These are phyloP conservation scores for Scaptomyza reducta DNA, from an alignment of 2,888 invertebrate species.

Conservation along the genomic window DNA sequence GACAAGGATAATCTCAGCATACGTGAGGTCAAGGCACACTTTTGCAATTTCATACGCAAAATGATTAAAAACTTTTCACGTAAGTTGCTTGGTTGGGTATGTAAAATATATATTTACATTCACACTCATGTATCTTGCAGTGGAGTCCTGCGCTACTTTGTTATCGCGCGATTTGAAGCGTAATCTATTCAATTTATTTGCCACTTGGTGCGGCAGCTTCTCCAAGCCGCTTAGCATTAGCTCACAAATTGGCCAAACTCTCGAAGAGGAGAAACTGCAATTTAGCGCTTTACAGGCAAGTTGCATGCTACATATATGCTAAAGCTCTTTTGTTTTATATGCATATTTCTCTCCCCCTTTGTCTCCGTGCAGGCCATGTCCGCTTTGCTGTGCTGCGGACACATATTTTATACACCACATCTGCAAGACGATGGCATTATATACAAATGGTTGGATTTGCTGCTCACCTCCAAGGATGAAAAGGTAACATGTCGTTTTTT, in stretches of 20 bases:
- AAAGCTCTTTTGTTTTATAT: not conserved
- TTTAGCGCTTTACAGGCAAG: slow-evolving; percentile 86
- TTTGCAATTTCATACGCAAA: slow-evolving; percentile 96
- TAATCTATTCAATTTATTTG: slow-evolving; percentile 95
- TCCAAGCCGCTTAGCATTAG: slow-evolving; percentile 88
- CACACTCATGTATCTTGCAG: slow-evolving; percentile 84
- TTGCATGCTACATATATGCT: slow-evolving; percentile 22
- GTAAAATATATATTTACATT: not conserved
- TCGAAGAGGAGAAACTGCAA: slow-evolving; percentile 87
- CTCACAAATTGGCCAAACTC: slow-evolving; percentile 83
- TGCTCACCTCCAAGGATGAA: slow-evolving; percentile 94
- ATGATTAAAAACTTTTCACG: slow-evolving; percentile 96
- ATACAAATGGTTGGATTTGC: slow-evolving; percentile 96
- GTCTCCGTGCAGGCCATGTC: slow-evolving; percentile 93
- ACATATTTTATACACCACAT: slow-evolving; percentile 94
- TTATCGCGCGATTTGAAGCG: slow-evolving; percentile 94
- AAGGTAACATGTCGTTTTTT: too few species aligned
- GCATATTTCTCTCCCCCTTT: not conserved
- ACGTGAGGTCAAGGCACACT: slow-evolving; percentile 95
- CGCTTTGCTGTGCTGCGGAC: slow-evolving; percentile 96
- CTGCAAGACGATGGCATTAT: slow-evolving; percentile 95
- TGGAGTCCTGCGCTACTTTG: slow-evolving; percentile 93
- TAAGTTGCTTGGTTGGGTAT: slow-evolving; percentile 85
- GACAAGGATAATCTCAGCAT: slow-evolving; percentile 96
- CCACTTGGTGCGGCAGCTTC: slow-evolving; percentile 96